Base-by-base conservation (phyloP, 2,888 invertebrate species). In the Cheilosia grossa region DNA sequence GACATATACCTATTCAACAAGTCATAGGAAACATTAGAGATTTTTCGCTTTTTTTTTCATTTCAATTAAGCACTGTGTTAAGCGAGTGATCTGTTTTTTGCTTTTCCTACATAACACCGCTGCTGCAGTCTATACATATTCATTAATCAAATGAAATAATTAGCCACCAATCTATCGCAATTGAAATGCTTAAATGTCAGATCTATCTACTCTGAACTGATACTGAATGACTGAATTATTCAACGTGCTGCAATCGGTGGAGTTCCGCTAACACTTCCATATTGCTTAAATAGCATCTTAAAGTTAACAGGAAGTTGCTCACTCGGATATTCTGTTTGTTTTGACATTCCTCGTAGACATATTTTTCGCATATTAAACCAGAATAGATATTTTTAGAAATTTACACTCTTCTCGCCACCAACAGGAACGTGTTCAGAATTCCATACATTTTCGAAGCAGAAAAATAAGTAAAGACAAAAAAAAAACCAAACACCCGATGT, bases 361-460 rank as follows among this genome's bases (percentile, higher is more conserved):
- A 27, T 17, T 27, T 15, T 27, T n/a, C 27, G 19, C 21, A 42
- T 40, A 44, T 27, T 17, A 13, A 24, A 6, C 37, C 19, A 53
- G 15, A 5, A 47, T 61, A 49, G 9, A 9, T 51, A 51, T 49
- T 47, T 37, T 54, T 73, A 63, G 6, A 40, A 42, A 54, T 53
- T 42, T 19, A 42, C 42, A 33, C 44, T 61, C 17, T 54, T 37
- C 27, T 10, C 66, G 5, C 49, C 58, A 49, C 58, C 64, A 49
- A 59, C 59, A 59, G 53, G 47, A 69, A 61, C 77, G 77, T 77
- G 67, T 59, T 67, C 21, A 49, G 67, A 61, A 77, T 77, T 67
- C 53, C 67, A 77, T 53, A 61, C 17, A 67, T 67, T 73, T 73
- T 44, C 40, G 21, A 7, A 17, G 17, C 13, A 63, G 30, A 54